Evolutionary conservation across 2,113 vertebrate genomes (phyloP).

Genomic region (Sclerurus mexicanus): DNA sequence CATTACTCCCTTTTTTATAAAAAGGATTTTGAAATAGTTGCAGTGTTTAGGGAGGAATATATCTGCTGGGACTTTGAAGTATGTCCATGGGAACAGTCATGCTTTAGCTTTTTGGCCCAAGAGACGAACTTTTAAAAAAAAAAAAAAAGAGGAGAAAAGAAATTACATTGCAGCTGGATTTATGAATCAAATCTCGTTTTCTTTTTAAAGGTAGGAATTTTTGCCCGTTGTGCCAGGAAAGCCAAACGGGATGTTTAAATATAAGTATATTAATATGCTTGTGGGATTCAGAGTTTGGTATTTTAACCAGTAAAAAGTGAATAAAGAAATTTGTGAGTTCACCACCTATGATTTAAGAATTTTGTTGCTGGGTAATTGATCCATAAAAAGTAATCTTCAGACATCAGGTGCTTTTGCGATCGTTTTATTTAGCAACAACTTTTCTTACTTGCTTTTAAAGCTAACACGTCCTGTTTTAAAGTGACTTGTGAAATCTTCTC

Average conservation of each 20-base stretch:
- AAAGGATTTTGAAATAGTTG: slow-evolving; percentile 79
- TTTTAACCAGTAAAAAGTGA: slow-evolving; percentile 32
- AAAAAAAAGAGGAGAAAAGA: not conserved
- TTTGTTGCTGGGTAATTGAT: slow-evolving; percentile 61
- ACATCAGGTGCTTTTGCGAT: slow-evolving; percentile 52
- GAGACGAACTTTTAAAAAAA: slow-evolving; percentile 55
- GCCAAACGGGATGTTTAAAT: slow-evolving; percentile 14
- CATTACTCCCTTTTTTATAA: slow-evolving; percentile 80
- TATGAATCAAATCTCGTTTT: slow-evolving; percentile 74
- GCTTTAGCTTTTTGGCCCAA: slow-evolving; percentile 67
- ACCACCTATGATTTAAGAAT: slow-evolving; percentile 59
- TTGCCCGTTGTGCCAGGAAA: slow-evolving; percentile 17
- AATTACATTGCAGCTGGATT: slow-evolving; percentile 37
- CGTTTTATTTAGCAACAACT: slow-evolving; percentile 49
- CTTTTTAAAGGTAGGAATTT: slow-evolving; percentile 57
- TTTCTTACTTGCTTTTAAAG: slow-evolving; percentile 67
- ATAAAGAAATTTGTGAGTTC: slow-evolving; percentile 38
- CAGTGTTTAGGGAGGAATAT: slow-evolving; percentile 77
- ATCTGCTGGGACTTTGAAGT: slow-evolving; percentile 80
- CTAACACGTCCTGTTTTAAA: slow-evolving; percentile 61
- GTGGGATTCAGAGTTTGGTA: not conserved
- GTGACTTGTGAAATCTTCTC: slow-evolving; percentile 66
- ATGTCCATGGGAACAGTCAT: slow-evolving; percentile 74
- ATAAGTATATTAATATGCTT: not conserved
- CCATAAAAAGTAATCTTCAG: slow-evolving; percentile 59